phyloP scores from a whole-genome alignment of 2,888 invertebrate genomes.

The Tachina fera region DNA sequence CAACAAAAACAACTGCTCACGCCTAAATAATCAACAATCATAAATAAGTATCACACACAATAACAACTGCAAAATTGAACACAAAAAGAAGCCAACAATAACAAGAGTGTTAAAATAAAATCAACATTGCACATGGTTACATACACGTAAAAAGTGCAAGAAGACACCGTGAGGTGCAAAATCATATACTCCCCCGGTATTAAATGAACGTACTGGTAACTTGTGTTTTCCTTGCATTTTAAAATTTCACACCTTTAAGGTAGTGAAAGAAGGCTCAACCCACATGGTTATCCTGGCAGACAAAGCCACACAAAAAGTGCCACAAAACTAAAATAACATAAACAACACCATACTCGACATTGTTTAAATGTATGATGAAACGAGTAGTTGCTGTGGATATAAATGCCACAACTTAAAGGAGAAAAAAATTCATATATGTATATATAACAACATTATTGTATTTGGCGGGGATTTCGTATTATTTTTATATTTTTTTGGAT shows the following conservation, averaged over 20 bases:
- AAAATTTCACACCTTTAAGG: slow-evolving; percentile 71
- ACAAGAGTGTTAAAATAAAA: slow-evolving; percentile 57
- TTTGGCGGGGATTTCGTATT: slow-evolving; percentile 60
- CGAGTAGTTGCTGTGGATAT: slow-evolving; percentile 43
- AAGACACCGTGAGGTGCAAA: slow-evolving; percentile 60
- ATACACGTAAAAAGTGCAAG: slow-evolving; percentile 11
- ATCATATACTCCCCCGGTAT: slow-evolving; percentile 66
- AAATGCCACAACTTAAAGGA: slow-evolving; percentile 46
- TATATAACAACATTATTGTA: slow-evolving; percentile 62
- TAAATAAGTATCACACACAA: slow-evolving; percentile 68
- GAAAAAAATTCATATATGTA: neutral
- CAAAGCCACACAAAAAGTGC: slow-evolving; percentile 52
- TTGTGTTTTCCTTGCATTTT: slow-evolving; percentile 25
- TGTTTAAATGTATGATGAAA: slow-evolving; percentile 34
- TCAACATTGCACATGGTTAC: slow-evolving; percentile 54
- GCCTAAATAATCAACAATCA: slow-evolving; percentile 72
- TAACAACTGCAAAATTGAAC: slow-evolving; percentile 5
- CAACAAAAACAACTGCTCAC: slow-evolving; percentile 64
- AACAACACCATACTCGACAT: slow-evolving; percentile 29
- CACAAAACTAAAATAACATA: slow-evolving; percentile 55
- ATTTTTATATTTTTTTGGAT: slow-evolving; percentile 6
- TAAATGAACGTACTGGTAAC: slow-evolving; percentile 14
- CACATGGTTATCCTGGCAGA: slow-evolving; percentile 68
- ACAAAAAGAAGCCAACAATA: slow-evolving; percentile 3
- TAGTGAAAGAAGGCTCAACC: slow-evolving; percentile 69